These are phyloP conservation scores for Drosophila longiperda DNA, from an alignment of 2,888 invertebrate genomes.

Conservation along the genomic window DNA sequence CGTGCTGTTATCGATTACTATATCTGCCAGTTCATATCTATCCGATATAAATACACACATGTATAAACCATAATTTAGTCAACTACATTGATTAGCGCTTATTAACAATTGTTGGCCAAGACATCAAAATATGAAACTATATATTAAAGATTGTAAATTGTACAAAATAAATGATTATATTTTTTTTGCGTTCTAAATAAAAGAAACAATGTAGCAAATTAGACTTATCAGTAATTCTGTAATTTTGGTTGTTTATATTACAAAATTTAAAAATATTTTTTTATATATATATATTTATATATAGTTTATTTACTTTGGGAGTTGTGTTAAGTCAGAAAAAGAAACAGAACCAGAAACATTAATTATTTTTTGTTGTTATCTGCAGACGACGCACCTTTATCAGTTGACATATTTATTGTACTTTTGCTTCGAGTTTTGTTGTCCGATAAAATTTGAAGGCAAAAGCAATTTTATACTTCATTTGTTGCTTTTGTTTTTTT, in stretches of 20 bases:
- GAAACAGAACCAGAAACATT: background rate
- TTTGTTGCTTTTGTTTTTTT: too few relatives aligned
- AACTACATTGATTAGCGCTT: slow-evolving; percentile 42
- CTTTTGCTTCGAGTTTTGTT: slow-evolving; percentile 12
- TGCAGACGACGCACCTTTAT: slow-evolving; percentile 32
- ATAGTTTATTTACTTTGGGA: slow-evolving; percentile 3
- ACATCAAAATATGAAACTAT: slow-evolving; percentile 1
- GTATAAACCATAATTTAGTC: slow-evolving; percentile 49
- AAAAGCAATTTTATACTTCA: background rate
- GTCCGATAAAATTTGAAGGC: slow-evolving; percentile 37
- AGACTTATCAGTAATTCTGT: slow-evolving; percentile 9
- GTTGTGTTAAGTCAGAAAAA: slow-evolving; percentile 4
- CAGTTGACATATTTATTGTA: slow-evolving; percentile 27
- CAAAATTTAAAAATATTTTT: background rate
- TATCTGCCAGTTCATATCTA: slow-evolving; percentile 18
- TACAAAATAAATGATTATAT: background rate
- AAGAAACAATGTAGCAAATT: background rate
- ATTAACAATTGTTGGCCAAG: slow-evolving; percentile 29
- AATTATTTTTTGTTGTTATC: slow-evolving; percentile 22
- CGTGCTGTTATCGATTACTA: slow-evolving; percentile 9
- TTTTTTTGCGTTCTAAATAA: slow-evolving; percentile 2
- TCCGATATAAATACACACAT: background rate
- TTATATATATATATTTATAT: background rate
- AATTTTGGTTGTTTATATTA: background rate
- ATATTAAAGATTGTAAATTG: slow-evolving; percentile 16